phyloP scores from a whole-genome alignment of 37 sponge, comb jelly and placozoan genomes.

The Corticium candelabrum region DNA sequence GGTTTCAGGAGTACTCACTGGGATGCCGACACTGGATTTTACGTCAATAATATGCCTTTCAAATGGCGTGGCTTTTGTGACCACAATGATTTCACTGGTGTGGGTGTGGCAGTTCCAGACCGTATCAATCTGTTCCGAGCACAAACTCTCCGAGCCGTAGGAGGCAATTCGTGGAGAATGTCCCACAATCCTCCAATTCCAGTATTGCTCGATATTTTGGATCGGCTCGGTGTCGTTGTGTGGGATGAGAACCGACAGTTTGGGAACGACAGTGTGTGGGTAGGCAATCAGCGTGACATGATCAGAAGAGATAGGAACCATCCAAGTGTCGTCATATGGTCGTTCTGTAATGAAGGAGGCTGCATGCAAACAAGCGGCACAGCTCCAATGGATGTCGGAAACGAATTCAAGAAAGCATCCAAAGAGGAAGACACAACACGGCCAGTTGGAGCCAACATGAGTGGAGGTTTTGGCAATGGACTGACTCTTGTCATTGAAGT shows the following conservation, averaged over 20 bases:
- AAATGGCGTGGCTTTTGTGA: conserved; percentile 42
- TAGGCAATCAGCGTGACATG: conserved; percentile 28
- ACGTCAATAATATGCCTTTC: conserved; percentile 24
- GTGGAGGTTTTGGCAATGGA: conserved; percentile 8
- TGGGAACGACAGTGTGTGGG: conserved; percentile 33
- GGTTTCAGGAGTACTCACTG: conserved; percentile 23
- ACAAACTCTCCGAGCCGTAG: conserved; percentile 38
- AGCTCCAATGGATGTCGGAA: neutral
- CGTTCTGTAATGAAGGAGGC: conserved; percentile 49
- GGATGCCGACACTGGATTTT: conserved; percentile 38
- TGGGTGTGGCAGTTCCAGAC: conserved; percentile 34
- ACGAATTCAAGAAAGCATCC: conserved; percentile 21
- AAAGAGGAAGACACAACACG: conserved; percentile 25
- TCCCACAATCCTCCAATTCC: conserved; percentile 50
- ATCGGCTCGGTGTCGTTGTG: conserved; percentile 32
- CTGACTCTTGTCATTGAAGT: conserved; percentile 32
- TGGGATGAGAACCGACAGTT: conserved; percentile 55
- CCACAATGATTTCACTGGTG: conserved; percentile 55
- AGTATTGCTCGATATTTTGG: conserved; percentile 32
- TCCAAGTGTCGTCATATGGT: conserved; percentile 48
- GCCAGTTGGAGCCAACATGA: conserved; percentile 34
- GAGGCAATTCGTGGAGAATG: conserved; percentile 52
- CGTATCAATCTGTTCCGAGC: conserved; percentile 39
- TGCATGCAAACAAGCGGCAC: conserved; percentile 8
- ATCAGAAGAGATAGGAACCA: conserved; percentile 51